phyloP scores from a whole-genome alignment of 2,113 vertebrate genomes.

The Anthoscopus minutus region DNA sequence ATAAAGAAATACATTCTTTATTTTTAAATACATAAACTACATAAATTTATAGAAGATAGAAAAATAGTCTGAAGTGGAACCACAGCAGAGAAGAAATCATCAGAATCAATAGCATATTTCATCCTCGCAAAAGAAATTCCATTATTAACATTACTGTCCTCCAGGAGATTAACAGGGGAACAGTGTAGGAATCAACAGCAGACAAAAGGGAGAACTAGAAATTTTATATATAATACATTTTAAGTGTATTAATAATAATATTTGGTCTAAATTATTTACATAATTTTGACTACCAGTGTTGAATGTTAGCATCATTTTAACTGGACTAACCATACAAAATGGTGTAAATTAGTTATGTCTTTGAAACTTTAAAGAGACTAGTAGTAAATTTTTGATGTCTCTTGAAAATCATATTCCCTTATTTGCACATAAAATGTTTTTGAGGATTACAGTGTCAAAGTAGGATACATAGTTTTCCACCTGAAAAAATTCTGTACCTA shows the following conservation, averaged over 20 bases:
- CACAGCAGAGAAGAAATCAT: background rate
- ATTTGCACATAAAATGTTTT: background rate
- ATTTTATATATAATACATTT: background rate
- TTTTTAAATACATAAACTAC: background rate
- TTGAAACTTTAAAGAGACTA: background rate
- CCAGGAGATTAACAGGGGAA: background rate
- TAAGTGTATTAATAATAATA: background rate
- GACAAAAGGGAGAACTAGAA: background rate
- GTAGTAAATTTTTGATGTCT: background rate
- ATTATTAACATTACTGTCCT: background rate
- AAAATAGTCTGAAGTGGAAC: background rate
- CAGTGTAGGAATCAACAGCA: background rate
- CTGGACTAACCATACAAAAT: background rate
- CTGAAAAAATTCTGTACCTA: background rate
- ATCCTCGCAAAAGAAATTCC: background rate
- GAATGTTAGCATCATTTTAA: background rate
- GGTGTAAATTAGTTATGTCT: background rate
- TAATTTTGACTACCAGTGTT: background rate
- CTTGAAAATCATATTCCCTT: background rate
- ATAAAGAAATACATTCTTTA: background rate
- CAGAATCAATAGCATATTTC: background rate
- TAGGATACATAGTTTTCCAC: background rate
- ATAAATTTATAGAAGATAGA: background rate
- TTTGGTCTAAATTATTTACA: background rate
- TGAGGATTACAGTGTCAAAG: background rate